A percentile compares a stretch with the other conserved stretches of the same genome.
These are phyloP conservation scores for Hylyphantes graminicola DNA, from an alignment of 1,140 invertebrate genomes.

Conservation along the genomic window DNA sequence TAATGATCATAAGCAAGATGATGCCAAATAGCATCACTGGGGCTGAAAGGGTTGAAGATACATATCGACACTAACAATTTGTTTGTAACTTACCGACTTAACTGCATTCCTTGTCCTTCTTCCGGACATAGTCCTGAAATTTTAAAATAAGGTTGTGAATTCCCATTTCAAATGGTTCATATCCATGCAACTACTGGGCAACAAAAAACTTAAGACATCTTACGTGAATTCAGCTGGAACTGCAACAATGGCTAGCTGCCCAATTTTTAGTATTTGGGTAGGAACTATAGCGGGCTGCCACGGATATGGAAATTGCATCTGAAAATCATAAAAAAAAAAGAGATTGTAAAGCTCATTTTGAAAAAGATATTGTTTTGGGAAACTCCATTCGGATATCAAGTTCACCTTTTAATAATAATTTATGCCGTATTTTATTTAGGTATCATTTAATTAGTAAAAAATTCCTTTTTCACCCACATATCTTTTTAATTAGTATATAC, in stretches of 20 bases:
- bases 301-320: conserved; percentile 86
- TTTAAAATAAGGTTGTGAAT: too few species aligned
- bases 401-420: too few species aligned
- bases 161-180: too few species aligned
- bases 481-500: too few species aligned
- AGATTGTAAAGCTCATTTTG: neutral
- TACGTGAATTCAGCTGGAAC: conserved; percentile 89
- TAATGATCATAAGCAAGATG: too few species aligned
- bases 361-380: neutral
- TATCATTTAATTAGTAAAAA: too few species aligned
- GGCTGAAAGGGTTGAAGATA: too few species aligned
- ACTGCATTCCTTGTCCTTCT: conserved; percentile 79
- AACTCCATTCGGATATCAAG: too few species aligned
- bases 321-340: conserved; percentile 57
- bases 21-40: too few species aligned
- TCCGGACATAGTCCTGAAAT: conserved; percentile 85
- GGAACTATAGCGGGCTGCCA: conserved; percentile 92
- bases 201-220: neutral
- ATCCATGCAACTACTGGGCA: too few species aligned
- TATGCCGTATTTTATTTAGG: too few species aligned
- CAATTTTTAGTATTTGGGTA: conserved; percentile 81
- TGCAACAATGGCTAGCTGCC: conserved; percentile 78
- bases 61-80: neutral
- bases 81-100: conserved; percentile 67
- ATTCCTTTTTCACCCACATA: too few species aligned